Evolutionary conservation across 2,797 vertebrate genomes (phyloP).

Genomic region (Pangasius larnaudii): DNA sequence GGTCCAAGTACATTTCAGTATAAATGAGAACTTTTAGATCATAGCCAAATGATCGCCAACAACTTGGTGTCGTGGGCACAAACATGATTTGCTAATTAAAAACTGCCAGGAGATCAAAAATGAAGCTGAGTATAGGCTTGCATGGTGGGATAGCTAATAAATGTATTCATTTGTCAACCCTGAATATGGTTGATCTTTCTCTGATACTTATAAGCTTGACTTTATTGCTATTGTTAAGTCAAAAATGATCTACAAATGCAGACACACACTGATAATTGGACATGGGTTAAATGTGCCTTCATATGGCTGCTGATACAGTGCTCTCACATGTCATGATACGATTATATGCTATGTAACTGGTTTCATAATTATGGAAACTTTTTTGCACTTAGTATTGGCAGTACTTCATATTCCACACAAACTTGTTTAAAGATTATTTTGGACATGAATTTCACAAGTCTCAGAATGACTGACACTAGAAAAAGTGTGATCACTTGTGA

Average conservation of each 20-base stretch:
- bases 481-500: background rate
- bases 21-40: no score
- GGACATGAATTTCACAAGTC: background rate
- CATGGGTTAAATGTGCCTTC: background rate
- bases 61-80: no score
- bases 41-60: no score
- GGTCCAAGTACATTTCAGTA: no score
- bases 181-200: no score
- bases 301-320: background rate
- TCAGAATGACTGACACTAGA: background rate
- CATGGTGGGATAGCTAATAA: no score
- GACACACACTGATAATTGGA: background rate
- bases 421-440: background rate
- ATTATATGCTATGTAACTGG: background rate
- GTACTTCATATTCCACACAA: background rate
- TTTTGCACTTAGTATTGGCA: background rate
- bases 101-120: background rate
- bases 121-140: background rate
- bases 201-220: background rate
- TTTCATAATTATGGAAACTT: background rate
- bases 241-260: background rate
- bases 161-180: no score
- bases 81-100: no score
- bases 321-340: background rate
- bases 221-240: background rate